A percentile compares a stretch with the other conserved stretches of the same genome.
These are phyloP conservation scores for Mus caroli DNA, from an alignment of 2,797 vertebrate genomes.

Conservation along the genomic window DNA sequence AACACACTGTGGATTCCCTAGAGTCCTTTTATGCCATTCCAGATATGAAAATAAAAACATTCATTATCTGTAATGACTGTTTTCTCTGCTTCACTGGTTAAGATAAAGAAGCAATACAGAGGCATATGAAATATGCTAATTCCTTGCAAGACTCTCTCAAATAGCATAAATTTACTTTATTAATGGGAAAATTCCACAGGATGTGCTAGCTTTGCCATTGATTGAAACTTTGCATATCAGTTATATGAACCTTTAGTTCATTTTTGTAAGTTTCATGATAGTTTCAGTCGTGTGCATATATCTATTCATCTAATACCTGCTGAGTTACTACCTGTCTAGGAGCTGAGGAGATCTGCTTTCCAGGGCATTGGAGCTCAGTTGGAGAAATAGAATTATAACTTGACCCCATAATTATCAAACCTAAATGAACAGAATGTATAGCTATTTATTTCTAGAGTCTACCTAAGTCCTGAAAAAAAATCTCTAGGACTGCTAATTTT, in stretches of 20 bases:
- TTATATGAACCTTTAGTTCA: background rate
- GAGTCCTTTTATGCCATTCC: background rate
- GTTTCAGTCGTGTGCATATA: background rate
- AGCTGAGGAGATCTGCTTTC: background rate
- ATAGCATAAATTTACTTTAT: background rate
- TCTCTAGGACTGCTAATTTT: background rate
- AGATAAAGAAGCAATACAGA: background rate
- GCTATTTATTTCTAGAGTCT: background rate
- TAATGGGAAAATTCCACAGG: background rate
- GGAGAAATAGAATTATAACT: background rate
- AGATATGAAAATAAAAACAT: background rate
- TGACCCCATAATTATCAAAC: background rate
- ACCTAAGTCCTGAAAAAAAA: conserved; percentile 29
- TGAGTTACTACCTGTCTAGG: background rate
- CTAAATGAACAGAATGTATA: background rate
- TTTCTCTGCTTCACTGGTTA: background rate
- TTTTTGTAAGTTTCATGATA: background rate
- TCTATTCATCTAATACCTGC: background rate
- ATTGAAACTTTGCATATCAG: background rate
- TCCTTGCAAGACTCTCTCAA: background rate
- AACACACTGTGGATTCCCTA: background rate
- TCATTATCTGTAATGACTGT: background rate
- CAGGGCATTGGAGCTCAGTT: background rate
- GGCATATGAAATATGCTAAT: background rate
- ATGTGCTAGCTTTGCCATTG: background rate